Percentiles rank a stretch among this genome's conserved stretches.
These are phyloP conservation scores for Netelia virgata DNA, from an alignment of 2,888 invertebrate species.

Conservation along the genomic window DNA sequence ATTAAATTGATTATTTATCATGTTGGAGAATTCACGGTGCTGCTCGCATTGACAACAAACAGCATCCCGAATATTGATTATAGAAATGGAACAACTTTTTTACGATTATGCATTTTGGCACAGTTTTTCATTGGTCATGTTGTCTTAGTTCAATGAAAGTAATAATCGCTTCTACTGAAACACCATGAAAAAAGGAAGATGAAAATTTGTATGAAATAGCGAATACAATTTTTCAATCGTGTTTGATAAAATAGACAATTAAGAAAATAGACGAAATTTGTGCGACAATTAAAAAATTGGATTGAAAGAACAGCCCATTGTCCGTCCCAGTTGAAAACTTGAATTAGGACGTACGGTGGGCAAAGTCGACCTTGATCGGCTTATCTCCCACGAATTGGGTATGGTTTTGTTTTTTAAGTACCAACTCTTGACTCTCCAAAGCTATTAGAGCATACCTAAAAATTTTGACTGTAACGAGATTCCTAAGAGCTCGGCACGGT, in stretches of 20 bases:
- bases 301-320: too few species aligned
- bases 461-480: too few species aligned
- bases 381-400: too few species aligned
- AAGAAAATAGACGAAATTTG: too few species aligned
- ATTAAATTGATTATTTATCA: background rate
- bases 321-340: too few species aligned
- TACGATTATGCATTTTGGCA: background rate
- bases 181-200: background rate
- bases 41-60: background rate
- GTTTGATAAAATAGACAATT: background rate
- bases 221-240: background rate
- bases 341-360: too few species aligned
- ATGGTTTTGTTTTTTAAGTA: too few species aligned
- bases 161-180: background rate
- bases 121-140: background rate
- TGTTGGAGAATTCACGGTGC: background rate
- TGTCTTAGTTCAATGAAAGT: background rate
- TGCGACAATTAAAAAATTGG: too few species aligned
- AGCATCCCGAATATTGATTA: background rate
- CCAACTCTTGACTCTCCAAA: too few species aligned
- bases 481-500: too few species aligned
- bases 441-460: too few species aligned
- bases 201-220: background rate
- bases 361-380: too few species aligned
- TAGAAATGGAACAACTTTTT: background rate